Conservation (phyloP, 2,797 vertebrate species). For the Lithobates pipiens region DNA sequence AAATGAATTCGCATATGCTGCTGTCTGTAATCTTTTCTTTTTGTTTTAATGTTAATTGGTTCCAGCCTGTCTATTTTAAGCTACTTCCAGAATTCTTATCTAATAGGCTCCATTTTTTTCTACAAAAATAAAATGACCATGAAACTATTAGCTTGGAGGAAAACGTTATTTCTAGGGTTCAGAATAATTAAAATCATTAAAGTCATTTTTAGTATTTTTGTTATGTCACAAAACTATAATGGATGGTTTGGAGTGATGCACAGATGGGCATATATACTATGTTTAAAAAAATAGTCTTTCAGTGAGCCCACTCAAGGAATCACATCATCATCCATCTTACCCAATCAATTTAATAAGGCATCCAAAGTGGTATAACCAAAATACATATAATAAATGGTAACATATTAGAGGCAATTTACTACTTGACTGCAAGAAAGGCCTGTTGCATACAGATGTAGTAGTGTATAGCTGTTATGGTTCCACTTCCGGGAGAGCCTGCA, state of each 20-base stretch:
- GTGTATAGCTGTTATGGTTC: neutral
- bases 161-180: conserved; percentile 35
- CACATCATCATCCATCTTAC: conserved; percentile 1
- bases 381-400: conserved; percentile 1
- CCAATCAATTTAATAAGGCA: conserved; percentile 22
- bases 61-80: conserved; percentile 57
- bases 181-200: conserved; percentile 59
- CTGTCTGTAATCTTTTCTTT: conserved; percentile 23
- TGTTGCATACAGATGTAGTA: neutral
- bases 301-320: conserved; percentile 3
- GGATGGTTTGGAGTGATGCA: conserved; percentile 37
- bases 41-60: conserved; percentile 50
- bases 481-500: neutral
- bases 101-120: conserved; percentile 54
- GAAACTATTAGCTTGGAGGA: conserved; percentile 30
- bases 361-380: conserved; percentile 9
- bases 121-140: conserved; percentile 44
- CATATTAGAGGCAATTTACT: neutral
- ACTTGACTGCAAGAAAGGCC: neutral
- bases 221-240: conserved; percentile 50
- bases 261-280: conserved; percentile 44
- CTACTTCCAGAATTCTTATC: conserved; percentile 53
- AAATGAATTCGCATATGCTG: conserved; percentile 3
- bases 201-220: conserved; percentile 57
- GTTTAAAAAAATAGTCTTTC: neutral